A percentile compares a stretch with the other conserved stretches of the same genome.
These are phyloP conservation scores for Ctenicera cuprea DNA, from an alignment of 2,888 invertebrate species.

Conservation along the genomic window DNA sequence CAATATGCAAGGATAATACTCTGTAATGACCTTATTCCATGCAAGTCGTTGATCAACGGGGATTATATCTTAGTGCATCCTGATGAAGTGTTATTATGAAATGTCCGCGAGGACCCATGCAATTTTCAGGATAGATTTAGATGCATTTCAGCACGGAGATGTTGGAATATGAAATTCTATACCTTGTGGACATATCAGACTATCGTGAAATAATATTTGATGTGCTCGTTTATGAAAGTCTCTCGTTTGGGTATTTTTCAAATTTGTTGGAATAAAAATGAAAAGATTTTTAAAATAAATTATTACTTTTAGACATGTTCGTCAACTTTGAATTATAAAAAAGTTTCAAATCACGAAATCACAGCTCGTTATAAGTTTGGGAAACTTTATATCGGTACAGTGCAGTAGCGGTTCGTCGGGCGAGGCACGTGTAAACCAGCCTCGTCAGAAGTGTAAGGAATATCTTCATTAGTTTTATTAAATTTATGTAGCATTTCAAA, in stretches of 20 bases:
- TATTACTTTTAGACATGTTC: no score
- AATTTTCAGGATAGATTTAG: conserved; percentile 18
- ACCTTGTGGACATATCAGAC: conserved; percentile 5
- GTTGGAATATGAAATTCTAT: not conserved
- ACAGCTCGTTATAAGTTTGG: no score
- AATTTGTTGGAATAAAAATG: no score
- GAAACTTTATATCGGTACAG: no score
- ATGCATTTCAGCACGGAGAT: not conserved
- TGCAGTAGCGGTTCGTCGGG: no score
- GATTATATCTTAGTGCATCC: conserved; percentile 34
- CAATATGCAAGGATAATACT: conserved; percentile 40
- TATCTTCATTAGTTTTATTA: no score
- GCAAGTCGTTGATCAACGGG: conserved; percentile 33
- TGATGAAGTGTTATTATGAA: conserved; percentile 13
- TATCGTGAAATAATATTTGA: conserved; percentile 1
- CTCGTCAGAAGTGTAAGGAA: no score
- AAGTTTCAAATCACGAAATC: no score
- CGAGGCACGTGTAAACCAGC: no score
- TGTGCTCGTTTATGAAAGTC: not conserved
- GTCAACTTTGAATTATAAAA: no score
- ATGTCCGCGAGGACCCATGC: conserved; percentile 5
- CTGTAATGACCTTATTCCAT: conserved; percentile 34
- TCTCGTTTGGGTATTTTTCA: not conserved
- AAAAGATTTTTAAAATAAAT: no score
- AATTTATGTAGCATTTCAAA: no score